Conservation (phyloP, 1,140 invertebrate species). For the Pseudomyrmex dendroicus region DNA sequence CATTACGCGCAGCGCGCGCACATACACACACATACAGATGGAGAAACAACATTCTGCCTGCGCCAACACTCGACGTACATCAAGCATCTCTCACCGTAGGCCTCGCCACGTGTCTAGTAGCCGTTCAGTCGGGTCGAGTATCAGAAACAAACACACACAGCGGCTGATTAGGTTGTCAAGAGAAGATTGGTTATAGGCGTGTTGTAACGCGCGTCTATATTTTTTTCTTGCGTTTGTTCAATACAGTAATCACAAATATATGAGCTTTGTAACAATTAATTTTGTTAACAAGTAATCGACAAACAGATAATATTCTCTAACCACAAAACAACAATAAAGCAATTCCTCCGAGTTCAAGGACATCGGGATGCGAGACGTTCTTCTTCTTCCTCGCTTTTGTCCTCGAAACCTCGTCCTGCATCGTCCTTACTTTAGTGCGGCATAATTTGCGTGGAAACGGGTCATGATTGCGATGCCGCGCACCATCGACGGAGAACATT, state of each 20-base stretch:
- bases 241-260: neutral
- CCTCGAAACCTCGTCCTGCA: constrained; percentile 26
- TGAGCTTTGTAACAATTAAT: neutral
- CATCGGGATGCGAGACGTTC: constrained; percentile 34
- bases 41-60: constrained; percentile 23
- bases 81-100: constrained; percentile 23
- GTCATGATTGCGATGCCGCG: constrained; percentile 71
- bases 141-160: constrained; percentile 12
- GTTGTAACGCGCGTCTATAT: neutral
- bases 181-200: neutral
- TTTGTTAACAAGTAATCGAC: neutral
- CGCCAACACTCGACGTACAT: constrained; percentile 27
- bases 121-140: constrained; percentile 25
- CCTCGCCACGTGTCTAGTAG: constrained; percentile 52
- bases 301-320: neutral
- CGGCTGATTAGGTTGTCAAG: neutral
- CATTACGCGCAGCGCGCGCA: constrained; percentile 50
- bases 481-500: constrained; percentile 57
- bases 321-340: neutral
- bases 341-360: constrained; percentile 46
- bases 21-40: neutral
- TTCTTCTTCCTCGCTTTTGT: neutral
- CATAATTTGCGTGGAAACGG: constrained; percentile 71
- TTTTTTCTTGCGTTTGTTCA: neutral
- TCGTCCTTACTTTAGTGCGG: constrained; percentile 36